Evolutionary conservation across 1,140 invertebrate species (phyloP), one percentile per base, ranked within the genome.

Genomic region (Mamestra configurata): DNA sequence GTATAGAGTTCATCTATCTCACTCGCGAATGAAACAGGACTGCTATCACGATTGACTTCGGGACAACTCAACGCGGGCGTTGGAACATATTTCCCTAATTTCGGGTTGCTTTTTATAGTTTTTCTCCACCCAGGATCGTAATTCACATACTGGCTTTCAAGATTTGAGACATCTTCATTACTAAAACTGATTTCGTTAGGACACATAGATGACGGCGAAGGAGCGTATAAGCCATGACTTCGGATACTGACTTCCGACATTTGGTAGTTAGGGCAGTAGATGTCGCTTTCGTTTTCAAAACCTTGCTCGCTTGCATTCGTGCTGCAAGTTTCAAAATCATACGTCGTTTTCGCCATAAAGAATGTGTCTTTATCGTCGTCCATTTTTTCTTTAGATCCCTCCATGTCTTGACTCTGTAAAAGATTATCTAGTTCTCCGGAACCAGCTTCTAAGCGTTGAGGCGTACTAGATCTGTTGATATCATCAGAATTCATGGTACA

Each of bases 191-290:
- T 91, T 82, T 96, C 93, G 87, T 95, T 93, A 57, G 95, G 92
- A 89, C 96, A 95, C 89, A 95, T 94, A 1, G 93, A 94, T 0
- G 94, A 92, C 2, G 96, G 95, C 37, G 96, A 96, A 7, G 96
- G 96, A 0, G 96, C 96, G 86, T 96, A 96, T 31, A 96, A 79
- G 0, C 96, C 96, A 78, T 96, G 96, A 80, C 96, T 96, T 40
- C 96, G 91, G 81, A 96, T 96, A 83, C 96, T 96, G 0, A 96
- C 95, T 93, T 96, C 96, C 0, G 96, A 96, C 92, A 96, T 95
- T 89, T 96, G 96, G 82, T 96, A 96, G 81, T 96, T 96, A 3
- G 95, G 94, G 53, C 94, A 95, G 71, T 95, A 95, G 5, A 96
- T 95, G 87, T 96, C 96, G 85, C 96, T 96, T 86, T 96, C 96